Conservation (phyloP, 2,113 vertebrate species). For the Pelmatolapia mariae region DNA sequence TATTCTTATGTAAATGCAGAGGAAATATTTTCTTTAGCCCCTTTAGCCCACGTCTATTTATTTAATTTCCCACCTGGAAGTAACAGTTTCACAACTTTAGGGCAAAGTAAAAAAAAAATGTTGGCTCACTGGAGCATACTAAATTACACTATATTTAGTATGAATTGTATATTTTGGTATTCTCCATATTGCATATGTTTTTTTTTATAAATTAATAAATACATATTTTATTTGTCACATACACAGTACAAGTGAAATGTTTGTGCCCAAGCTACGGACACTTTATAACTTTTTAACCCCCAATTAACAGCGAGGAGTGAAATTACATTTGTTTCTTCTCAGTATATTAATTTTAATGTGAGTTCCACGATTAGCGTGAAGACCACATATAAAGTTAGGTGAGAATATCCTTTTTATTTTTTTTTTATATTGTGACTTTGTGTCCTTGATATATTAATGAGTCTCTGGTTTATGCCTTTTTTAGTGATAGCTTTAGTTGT, state of each 20-base stretch:
- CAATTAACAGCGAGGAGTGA: not conserved
- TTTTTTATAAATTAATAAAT: not conserved
- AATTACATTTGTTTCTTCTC: not conserved
- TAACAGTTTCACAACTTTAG: not conserved
- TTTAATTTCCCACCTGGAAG: not conserved
- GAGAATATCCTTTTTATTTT: not conserved
- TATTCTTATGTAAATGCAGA: not conserved
- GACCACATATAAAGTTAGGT: not conserved
- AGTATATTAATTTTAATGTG: not conserved
- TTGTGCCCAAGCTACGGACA: not conserved
- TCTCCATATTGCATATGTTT: not conserved
- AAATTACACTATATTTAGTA: not conserved
- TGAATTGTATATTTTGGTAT: not conserved
- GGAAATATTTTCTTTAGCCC: not conserved
- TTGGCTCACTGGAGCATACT: not conserved
- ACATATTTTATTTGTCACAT: not conserved
- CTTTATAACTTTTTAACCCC: not conserved
- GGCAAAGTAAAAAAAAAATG: not conserved
- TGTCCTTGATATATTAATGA: not conserved
- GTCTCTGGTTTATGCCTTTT: not conserved
- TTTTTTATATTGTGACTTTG: not conserved
- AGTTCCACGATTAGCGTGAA: not conserved
- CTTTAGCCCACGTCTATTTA: not conserved
- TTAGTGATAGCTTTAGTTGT: not conserved
- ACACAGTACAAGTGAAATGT: not conserved